A percentile compares a stretch with the other conserved stretches of the same genome.
These are phyloP conservation scores for Augochlora pura DNA, from an alignment of 1,140 invertebrate genomes.

Conservation along the genomic window DNA sequence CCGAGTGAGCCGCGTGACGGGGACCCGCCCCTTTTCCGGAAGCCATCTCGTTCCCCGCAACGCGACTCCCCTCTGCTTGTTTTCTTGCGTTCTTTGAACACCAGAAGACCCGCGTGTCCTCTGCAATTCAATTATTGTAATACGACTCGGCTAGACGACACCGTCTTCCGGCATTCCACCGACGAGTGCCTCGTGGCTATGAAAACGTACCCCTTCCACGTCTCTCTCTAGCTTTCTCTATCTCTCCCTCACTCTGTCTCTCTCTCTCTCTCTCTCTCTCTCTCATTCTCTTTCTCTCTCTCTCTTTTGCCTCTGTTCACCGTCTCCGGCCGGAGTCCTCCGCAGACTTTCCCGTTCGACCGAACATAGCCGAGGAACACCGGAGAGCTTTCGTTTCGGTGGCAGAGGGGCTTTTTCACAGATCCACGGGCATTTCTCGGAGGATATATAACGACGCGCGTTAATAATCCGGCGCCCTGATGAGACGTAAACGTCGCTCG, in stretches of 20 bases:
- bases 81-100: slow-evolving; percentile 73
- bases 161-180: slow-evolving; percentile 47
- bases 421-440: background rate
- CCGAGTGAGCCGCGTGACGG: slow-evolving; percentile 50
- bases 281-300: too few relatives aligned
- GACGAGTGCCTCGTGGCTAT: slow-evolving; percentile 49
- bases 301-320: too few relatives aligned
- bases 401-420: too few relatives aligned
- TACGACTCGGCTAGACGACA: slow-evolving; percentile 61
- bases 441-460: background rate
- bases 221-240: background rate
- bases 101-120: slow-evolving; percentile 72
- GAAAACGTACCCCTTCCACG: slow-evolving; percentile 12
- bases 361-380: too few relatives aligned
- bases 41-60: slow-evolving; percentile 67
- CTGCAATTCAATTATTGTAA: slow-evolving; percentile 76
- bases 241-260: background rate
- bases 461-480: background rate
- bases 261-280: too few relatives aligned
- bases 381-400: too few relatives aligned
- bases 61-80: slow-evolving; percentile 61
- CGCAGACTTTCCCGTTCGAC: too few relatives aligned
- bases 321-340: too few relatives aligned
- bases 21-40: slow-evolving; percentile 67
- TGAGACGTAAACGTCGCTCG: background rate